Evolutionary conservation across 1,140 invertebrate species (phyloP), one percentile per base, ranked within the genome.

Genomic region (Ceratina australensis): DNA sequence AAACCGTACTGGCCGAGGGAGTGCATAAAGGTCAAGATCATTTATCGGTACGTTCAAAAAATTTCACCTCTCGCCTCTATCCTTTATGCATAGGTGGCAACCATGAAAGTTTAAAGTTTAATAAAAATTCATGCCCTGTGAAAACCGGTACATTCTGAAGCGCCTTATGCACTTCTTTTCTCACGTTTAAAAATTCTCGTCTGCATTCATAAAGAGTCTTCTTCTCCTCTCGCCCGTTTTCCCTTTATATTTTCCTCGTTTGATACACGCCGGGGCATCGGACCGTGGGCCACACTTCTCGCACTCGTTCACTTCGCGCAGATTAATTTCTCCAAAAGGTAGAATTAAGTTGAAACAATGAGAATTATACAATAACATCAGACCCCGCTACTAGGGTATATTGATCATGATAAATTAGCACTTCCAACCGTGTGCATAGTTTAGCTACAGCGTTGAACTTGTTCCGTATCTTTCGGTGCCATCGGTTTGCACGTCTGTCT

Each of bases 71-170:
- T 42, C 33, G 33, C 33, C 5, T 22, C n/a, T n/a, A 15, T 15
- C 20, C 42, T 4, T 10, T 15, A 16, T 26, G 15, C 33, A 60
- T 16, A 26, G 12, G 33, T 8, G 33, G 28, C 8, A 42, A 13
- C 56, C 15, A 50, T 18, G 24, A 54, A 61, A 42, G 18, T 61
- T 59, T 20, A 42, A 69, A 33, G 74, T 61, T 61, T 63, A 54
- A 77, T 71, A 33, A 71, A 77, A 77, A 77, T 71, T 71, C 67
- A 71, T 71, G 20, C 26, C 22, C 16, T n/a, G n/a, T 72, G 59
- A 50, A 52, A 33, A 20, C 71, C 22, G 26, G 42, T 54, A 20
- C 28, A 42, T 26, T 1, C 72, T 1, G 26, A 24, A 22, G 18
- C 61, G 22, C 2, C 15, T 60, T 54, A 28, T 16, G 24, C 28